Evolutionary conservation across 2,888 invertebrate species (phyloP).

Genomic region (Caprella mutica): DNA sequence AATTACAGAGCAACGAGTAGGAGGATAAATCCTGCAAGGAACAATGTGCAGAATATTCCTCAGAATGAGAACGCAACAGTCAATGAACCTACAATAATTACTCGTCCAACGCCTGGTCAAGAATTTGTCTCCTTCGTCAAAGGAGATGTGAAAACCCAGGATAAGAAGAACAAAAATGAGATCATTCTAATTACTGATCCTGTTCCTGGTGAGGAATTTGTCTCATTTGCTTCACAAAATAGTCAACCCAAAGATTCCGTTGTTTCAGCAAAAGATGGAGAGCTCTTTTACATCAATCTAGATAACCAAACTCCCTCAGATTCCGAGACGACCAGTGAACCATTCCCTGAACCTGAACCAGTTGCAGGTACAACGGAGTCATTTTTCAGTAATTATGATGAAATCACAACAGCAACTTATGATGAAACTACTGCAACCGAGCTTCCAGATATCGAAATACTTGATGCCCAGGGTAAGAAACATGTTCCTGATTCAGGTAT

Average conservation of each 20-base stretch:
- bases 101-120: slow-evolving; percentile 17
- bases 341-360: slow-evolving; percentile 7
- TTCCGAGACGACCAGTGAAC: not conserved
- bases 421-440: not conserved
- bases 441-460: slow-evolving; percentile 13
- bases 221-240: not conserved
- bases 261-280: slow-evolving; percentile 12
- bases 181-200: slow-evolving; percentile 2
- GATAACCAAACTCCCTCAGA: not conserved
- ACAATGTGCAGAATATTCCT: too few species aligned
- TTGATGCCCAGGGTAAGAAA: not conserved
- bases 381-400: too few species aligned
- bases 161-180: not conserved
- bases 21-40: too few species aligned
- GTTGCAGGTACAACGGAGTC: too few species aligned
- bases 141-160: not conserved
- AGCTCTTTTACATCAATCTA: slow-evolving; percentile 1
- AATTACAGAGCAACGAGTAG: too few species aligned
- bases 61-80: too few species aligned
- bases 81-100: slow-evolving; percentile 14
- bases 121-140: slow-evolving; percentile 19
- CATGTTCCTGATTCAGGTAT: slow-evolving; percentile 6
- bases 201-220: not conserved
- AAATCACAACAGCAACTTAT: too few species aligned
- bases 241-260: slow-evolving; percentile 3